These are phyloP conservation scores for Acheta domesticus DNA, from an alignment of 2,888 invertebrate species.

Conservation along the genomic window DNA sequence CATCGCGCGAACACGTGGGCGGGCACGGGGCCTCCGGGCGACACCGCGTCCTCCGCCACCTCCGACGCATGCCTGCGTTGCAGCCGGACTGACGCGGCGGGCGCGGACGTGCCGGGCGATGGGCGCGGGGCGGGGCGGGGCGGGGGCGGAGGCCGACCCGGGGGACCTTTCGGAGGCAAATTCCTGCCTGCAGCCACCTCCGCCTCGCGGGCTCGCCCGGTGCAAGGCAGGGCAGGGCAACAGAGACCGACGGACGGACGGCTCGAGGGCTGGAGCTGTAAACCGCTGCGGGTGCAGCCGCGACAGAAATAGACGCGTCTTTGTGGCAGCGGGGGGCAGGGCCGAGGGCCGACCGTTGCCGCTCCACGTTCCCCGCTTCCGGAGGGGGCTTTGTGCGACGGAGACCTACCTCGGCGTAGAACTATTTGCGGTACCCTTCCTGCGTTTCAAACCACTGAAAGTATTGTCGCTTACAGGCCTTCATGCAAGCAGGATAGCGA, in stretches of 20 bases:
- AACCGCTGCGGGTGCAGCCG: not conserved
- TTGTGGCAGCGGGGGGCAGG: not conserved
- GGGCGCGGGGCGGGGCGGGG: not conserved
- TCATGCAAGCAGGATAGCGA: no score
- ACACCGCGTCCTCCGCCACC: not conserved
- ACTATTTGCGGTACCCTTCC: no score
- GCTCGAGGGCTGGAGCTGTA: not conserved
- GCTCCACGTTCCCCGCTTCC: not conserved
- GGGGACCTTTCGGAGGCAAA: not conserved
- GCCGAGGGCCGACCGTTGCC: not conserved
- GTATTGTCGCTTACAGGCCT: no score
- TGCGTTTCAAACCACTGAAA: no score
- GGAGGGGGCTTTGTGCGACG: not conserved
- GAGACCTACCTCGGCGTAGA: not conserved
- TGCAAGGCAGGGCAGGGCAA: not conserved
- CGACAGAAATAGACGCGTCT: slow-evolving; percentile 6
- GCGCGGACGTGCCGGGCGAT: no score
- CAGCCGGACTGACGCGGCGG: not conserved
- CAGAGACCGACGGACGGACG: not conserved
- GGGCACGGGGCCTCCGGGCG: not conserved
- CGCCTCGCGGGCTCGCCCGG: not conserved
- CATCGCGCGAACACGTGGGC: not conserved
- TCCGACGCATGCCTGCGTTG: not conserved
- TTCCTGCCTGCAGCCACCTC: not conserved
- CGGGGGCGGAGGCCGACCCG: not conserved